Evolutionary conservation across 2,797 vertebrate species (phyloP).

Genomic region (Orestias chungarensis): DNA sequence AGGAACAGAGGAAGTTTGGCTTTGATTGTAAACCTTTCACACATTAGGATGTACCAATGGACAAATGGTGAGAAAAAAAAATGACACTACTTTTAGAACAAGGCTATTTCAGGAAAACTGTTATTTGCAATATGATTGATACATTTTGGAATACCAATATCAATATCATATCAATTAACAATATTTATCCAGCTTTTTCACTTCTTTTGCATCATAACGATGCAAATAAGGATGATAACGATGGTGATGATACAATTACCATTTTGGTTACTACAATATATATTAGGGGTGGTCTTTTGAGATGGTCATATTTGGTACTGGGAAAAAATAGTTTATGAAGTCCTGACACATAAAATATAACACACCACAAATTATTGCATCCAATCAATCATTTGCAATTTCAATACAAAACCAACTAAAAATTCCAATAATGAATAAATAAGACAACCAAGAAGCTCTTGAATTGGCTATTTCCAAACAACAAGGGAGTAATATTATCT

Average conservation of each 20-base stretch:
- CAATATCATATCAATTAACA: neutral
- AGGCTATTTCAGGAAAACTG: too few relatives aligned
- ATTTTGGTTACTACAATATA: neutral
- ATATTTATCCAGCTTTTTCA: neutral
- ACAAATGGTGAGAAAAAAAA: too few relatives aligned
- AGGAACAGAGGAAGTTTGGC: too few relatives aligned
- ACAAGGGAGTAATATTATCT: neutral
- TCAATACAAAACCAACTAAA: neutral
- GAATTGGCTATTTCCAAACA: neutral
- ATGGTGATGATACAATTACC: too few relatives aligned
- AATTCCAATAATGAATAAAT: neutral
- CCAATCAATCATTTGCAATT: neutral
- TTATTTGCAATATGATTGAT: too few relatives aligned
- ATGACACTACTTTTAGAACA: too few relatives aligned
- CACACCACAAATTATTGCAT: neutral
- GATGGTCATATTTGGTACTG: neutral
- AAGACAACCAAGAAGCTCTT: neutral
- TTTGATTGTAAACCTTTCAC: too few relatives aligned
- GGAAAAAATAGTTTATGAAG: neutral
- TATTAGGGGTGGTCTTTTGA: neutral
- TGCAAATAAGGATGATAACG: too few relatives aligned
- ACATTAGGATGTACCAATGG: too few relatives aligned
- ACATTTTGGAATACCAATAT: too few relatives aligned
- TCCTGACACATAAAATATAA: neutral
- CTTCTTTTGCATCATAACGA: neutral